Evolutionary conservation across 2,888 invertebrate genomes (phyloP), one percentile per base, ranked within the genome.

Genomic region (Baccha elongata): DNA sequence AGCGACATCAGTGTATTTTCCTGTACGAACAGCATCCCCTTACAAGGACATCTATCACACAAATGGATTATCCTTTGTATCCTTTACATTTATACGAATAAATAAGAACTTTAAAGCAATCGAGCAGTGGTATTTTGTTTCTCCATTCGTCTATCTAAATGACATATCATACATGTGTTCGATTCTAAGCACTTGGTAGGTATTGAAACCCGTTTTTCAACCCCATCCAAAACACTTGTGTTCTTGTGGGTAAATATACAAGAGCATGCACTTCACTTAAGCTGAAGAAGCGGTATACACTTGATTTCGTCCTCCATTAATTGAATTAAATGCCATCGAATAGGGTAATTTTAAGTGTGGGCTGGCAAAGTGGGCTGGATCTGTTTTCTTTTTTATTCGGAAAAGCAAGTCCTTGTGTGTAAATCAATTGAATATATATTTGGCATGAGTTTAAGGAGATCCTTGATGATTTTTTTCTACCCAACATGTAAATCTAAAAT

Each of bases 51-150:
- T 65, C 48, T 62, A 76, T 81, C 76, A 72, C 60, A 53, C 67
- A 72, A 83, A 76, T 76, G 76, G 76, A 76, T 83, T 83, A 68
- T 76, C 81, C 76, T 78, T 72, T 53, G 69, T 52, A 62, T 81
- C 60, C 40, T 23, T 37, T 50, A 35, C 75, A 81, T 60, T 71
- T 72, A n/a, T n/a, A n/a, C n/a, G n/a, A n/a, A n/a, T n/a, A 67
- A 78, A 83, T 78, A 72, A 62, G 50, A 72, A 72, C 60, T 72
- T 78, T 55, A 55, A 72, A 60, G 48, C 67, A 44, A 29, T 75
- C 48, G 23, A 17, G 37, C n/a, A n/a, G 21, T 44, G 23, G 42
- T 48, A 7, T 62, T 64, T 50, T 42, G 17, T 29, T 42, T 29
- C 35, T 26, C 7, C 23, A 40, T 48, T 13, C 15, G 0, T 21